These are phyloP conservation scores for Stichodactyla mertensii DNA, from an alignment of 64 coral and sea anemone species.

Conservation along the genomic window DNA sequence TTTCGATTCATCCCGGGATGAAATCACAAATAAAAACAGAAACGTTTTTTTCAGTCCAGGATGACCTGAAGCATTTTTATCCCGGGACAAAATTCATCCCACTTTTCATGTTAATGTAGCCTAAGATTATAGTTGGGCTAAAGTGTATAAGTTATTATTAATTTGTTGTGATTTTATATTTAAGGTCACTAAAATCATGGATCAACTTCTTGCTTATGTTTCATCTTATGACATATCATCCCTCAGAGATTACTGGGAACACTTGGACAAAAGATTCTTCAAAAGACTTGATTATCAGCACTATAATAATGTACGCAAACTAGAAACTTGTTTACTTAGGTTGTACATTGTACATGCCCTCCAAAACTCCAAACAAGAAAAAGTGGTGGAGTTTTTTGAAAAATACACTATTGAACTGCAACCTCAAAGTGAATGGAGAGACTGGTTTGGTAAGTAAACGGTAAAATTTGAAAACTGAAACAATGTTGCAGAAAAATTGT, in stretches of 20 bases:
- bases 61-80: no score
- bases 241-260: slow-evolving; percentile 78
- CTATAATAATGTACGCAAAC: slow-evolving; percentile 79
- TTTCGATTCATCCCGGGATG: no score
- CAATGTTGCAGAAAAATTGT: background rate
- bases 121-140: background rate
- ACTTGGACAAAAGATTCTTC: slow-evolving; percentile 85
- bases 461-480: background rate
- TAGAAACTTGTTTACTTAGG: slow-evolving; percentile 89
- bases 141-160: background rate
- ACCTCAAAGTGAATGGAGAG: slow-evolving; percentile 87
- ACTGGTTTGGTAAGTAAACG: slow-evolving; percentile 93
- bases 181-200: slow-evolving; percentile 93
- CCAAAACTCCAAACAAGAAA: slow-evolving; percentile 89
- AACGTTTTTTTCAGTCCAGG: no score
- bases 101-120: no score
- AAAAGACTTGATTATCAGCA: slow-evolving; percentile 92
- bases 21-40: no score
- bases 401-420: slow-evolving; percentile 88
- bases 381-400: slow-evolving; percentile 97
- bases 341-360: slow-evolving; percentile 92
- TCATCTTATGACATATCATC: slow-evolving; percentile 72
- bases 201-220: slow-evolving; percentile 71
- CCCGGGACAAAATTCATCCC: no score
- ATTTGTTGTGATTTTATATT: background rate